Evolutionary conservation across 2,888 invertebrate species (phyloP).

Genomic region (Conistra vaccinii): DNA sequence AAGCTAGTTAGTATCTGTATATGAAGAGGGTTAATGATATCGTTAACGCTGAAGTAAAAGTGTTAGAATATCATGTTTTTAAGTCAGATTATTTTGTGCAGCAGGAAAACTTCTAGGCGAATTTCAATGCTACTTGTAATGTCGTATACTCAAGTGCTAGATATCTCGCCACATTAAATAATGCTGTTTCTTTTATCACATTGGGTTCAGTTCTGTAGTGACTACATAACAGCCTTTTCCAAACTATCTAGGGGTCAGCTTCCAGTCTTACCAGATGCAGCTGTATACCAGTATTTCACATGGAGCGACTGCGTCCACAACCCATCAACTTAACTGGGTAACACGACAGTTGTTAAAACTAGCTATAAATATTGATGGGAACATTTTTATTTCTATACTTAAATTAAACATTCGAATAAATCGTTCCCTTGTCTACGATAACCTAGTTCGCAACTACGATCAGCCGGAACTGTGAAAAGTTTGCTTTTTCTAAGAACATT

Average conservation of each 20-base stretch:
- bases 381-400: slow-evolving; percentile 15
- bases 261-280: neutral
- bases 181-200: neutral
- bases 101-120: neutral
- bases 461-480: slow-evolving; percentile 1
- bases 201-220: neutral
- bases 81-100: neutral
- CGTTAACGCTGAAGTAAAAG: neutral
- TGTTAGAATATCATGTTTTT: neutral
- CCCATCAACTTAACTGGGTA: neutral
- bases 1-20: slow-evolving; percentile 5
- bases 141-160: neutral
- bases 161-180: neutral
- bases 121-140: neutral
- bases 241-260: neutral
- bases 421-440: slow-evolving; percentile 27
- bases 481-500: slow-evolving; percentile 26
- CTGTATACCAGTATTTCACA: neutral
- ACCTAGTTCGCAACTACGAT: slow-evolving; percentile 38
- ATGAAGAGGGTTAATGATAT: neutral
- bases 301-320: neutral
- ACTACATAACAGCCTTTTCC: neutral
- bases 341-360: neutral
- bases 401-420: slow-evolving; percentile 38
- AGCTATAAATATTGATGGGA: slow-evolving; percentile 5